phyloP scores from a whole-genome alignment of 2,113 vertebrate genomes.

The Dolichotis patagonum region DNA sequence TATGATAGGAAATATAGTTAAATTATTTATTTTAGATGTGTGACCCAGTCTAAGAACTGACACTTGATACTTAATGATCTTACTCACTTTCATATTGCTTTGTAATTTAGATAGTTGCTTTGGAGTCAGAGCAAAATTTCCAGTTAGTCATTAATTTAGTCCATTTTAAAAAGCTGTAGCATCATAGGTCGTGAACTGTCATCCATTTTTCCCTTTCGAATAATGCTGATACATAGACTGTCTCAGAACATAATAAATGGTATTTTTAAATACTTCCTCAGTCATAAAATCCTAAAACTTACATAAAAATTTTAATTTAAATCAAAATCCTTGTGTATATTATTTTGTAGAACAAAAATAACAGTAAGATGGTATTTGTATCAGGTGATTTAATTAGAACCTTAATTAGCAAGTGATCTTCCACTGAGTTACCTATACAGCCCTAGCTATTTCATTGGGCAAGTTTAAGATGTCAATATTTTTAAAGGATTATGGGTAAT shows the following conservation, averaged over 20 bases:
- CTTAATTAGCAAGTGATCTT: background rate
- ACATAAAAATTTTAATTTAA: background rate
- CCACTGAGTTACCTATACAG: background rate
- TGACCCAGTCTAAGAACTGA: background rate
- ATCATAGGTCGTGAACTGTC: background rate
- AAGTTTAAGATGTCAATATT: background rate
- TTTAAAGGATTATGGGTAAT: background rate
- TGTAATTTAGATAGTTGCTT: constrained; percentile 27
- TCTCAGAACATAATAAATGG: background rate
- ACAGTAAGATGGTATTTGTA: background rate
- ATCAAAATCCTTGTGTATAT: background rate
- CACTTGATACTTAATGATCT: background rate
- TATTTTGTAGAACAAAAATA: background rate
- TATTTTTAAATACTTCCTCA: background rate
- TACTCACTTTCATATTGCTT: background rate
- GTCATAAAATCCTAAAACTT: background rate
- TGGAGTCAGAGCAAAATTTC: background rate
- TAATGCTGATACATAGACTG: background rate
- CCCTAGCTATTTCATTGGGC: background rate
- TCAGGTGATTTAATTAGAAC: background rate
- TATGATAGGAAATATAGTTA: background rate
- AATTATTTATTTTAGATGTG: constrained; percentile 32
- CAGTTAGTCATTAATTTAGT: background rate
- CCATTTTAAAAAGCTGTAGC: background rate
- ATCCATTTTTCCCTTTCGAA: background rate